Conservation (phyloP, 1,140 invertebrate species). For the Drosophila rufa region DNA sequence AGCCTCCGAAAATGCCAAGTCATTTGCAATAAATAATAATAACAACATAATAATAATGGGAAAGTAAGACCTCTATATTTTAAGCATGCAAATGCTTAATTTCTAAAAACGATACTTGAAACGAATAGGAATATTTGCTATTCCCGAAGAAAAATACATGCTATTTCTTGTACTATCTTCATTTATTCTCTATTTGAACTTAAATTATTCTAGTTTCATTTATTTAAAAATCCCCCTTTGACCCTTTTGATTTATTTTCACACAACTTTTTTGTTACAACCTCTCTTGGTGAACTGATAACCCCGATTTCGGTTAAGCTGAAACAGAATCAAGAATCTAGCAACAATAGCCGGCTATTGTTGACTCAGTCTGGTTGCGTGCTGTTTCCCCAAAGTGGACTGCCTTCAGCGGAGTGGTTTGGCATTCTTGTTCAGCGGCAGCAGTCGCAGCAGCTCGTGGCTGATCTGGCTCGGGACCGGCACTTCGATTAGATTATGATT, state of each 20-base stretch:
- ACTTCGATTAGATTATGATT: slow-evolving; percentile 66
- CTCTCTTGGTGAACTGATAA: slow-evolving; percentile 13
- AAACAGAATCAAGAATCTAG: slow-evolving; percentile 20
- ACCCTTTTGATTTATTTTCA: background rate
- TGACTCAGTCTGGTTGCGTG: slow-evolving; percentile 62
- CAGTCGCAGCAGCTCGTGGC: slow-evolving; percentile 50
- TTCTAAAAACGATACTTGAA: background rate
- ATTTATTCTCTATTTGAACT: background rate
- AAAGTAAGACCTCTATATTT: background rate
- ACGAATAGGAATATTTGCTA: too few relatives aligned
- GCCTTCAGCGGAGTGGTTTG: slow-evolving; percentile 64
- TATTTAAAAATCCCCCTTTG: background rate
- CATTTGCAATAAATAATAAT: too few relatives aligned
- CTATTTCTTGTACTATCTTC: background rate
- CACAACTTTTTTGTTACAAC: slow-evolving; percentile 4
- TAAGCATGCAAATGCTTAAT: background rate
- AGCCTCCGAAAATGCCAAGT: too few relatives aligned
- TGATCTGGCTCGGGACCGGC: slow-evolving; percentile 46
- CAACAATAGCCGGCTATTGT: slow-evolving; percentile 56
- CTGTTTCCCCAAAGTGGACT: slow-evolving; percentile 68
- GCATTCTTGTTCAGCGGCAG: slow-evolving; percentile 67
- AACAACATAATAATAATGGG: too few relatives aligned
- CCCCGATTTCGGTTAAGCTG: slow-evolving; percentile 21
- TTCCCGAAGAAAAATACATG: background rate
- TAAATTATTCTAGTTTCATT: background rate